These are phyloP conservation scores for Uloborus diversus DNA, from an alignment of 1,140 invertebrate species.

Conservation along the genomic window DNA sequence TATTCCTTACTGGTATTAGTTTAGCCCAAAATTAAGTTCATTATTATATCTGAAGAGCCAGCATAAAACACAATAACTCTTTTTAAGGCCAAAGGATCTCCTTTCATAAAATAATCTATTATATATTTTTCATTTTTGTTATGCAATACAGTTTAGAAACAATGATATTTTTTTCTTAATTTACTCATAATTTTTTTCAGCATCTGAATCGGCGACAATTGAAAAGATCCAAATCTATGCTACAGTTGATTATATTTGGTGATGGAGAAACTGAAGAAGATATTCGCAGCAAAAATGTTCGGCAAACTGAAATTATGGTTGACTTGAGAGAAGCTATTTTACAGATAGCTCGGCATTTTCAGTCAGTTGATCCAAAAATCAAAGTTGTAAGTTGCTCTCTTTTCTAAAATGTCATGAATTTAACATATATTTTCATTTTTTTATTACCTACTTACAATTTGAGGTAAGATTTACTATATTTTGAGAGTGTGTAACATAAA, in stretches of 20 bases:
- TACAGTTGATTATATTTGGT: slow-evolving; percentile 90
- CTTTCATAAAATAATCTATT: too few species aligned
- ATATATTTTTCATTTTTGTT: too few species aligned
- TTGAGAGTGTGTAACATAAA: too few species aligned
- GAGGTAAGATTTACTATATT: too few species aligned
- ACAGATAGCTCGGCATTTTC: slow-evolving; percentile 66
- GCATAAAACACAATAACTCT: too few species aligned
- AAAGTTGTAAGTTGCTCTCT: slow-evolving; percentile 55
- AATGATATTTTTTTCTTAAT: too few species aligned
- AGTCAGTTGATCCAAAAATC: slow-evolving; percentile 65
- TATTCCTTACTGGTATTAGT: too few species aligned
- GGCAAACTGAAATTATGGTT: slow-evolving; percentile 94
- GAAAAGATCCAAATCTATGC: slow-evolving; percentile 88
- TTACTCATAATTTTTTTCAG: slow-evolving; percentile 62
- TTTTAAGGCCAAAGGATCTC: too few species aligned
- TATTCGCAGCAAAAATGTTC: slow-evolving; percentile 94
- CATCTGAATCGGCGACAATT: slow-evolving; percentile 79
- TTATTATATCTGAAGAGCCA: too few species aligned
- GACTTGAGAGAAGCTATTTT: slow-evolving; percentile 95
- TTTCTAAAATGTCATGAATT: background rate
- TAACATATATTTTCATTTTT: background rate
- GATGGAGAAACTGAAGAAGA: slow-evolving; percentile 76
- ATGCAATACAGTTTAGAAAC: too few species aligned
- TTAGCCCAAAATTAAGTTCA: too few species aligned
- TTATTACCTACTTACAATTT: background rate